Percentiles rank a stretch among this genome's conserved stretches.
Evolutionary conservation across 2,113 vertebrate species (phyloP).

Genomic region (Geococcyx californianus): DNA sequence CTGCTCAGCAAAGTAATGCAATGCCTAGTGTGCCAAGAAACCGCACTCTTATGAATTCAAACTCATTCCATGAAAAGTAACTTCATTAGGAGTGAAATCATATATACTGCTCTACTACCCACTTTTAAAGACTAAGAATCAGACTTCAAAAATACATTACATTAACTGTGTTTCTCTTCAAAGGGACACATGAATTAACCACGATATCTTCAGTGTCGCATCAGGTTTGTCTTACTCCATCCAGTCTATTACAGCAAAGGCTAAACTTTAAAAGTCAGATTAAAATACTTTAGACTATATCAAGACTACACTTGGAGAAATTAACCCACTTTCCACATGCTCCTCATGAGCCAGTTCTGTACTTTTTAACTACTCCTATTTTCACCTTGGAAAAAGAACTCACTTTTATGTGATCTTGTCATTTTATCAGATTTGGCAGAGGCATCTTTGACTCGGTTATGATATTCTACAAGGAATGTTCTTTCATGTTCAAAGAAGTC

Average conservation of each 20-base stretch:
- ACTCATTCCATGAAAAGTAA: background rate
- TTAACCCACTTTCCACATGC: background rate
- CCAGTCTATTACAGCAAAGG: background rate
- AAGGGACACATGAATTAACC: background rate
- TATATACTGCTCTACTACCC: background rate
- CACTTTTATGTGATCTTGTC: slow-evolving; percentile 99
- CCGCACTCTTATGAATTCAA: background rate
- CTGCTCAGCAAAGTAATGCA: background rate
- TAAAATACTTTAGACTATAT: background rate
- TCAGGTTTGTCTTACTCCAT: background rate
- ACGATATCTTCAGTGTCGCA: background rate
- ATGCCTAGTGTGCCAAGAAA: background rate
- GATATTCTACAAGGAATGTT: slow-evolving; percentile 98
- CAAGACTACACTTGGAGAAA: background rate
- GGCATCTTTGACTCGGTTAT: slow-evolving; percentile 96
- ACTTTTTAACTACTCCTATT: background rate
- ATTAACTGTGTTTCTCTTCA: background rate
- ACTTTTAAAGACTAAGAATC: background rate
- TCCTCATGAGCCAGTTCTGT: background rate
- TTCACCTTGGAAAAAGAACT: slow-evolving; percentile 45
- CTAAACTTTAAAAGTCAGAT: background rate
- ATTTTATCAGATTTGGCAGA: slow-evolving; percentile 96
- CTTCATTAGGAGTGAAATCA: background rate
- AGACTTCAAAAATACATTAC: background rate
- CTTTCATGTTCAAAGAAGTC: slow-evolving; percentile 99